Conservation (phyloP, 2,797 vertebrate genomes). For the Sebastes itinus region DNA sequence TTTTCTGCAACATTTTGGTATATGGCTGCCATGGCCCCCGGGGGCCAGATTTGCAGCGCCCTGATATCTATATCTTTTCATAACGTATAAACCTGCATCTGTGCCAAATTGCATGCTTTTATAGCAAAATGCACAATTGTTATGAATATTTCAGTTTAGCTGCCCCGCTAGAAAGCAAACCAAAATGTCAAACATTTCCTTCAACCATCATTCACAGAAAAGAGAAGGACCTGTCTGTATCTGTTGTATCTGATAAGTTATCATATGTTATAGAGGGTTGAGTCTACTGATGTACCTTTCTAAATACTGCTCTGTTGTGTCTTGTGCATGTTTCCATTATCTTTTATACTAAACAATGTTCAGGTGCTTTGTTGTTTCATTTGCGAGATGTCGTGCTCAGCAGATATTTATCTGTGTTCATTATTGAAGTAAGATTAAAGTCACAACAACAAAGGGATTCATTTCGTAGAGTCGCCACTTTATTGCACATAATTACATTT, state of each 20-base stretch:
- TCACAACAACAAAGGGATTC: slow-evolving; percentile 50
- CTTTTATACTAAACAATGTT: slow-evolving; percentile 28
- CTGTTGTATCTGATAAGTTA: neutral
- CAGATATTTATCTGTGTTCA: slow-evolving; percentile 36
- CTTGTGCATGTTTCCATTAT: slow-evolving; percentile 37
- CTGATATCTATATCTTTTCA: too few relatives aligned
- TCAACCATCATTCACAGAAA: neutral
- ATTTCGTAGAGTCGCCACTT: slow-evolving; percentile 33
- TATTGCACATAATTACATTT: slow-evolving; percentile 45
- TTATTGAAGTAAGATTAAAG: slow-evolving; percentile 55
- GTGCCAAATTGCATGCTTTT: too few relatives aligned
- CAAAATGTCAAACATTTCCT: neutral
- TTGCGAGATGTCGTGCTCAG: slow-evolving; percentile 20
- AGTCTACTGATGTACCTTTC: neutral
- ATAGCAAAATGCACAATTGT: too few relatives aligned
- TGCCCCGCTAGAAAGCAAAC: neutral
- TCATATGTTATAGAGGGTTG: neutral
- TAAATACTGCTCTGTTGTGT: slow-evolving; percentile 17
- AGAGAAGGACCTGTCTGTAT: neutral
- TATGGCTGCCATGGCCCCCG: too few relatives aligned
- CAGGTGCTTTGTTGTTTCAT: slow-evolving; percentile 28
- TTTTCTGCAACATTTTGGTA: fast-evolving
- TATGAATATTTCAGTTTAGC: too few relatives aligned
- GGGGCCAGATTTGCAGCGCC: too few relatives aligned
- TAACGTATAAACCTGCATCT: too few relatives aligned